Evolutionary conservation across 1,140 invertebrate species (phyloP), one percentile per base, ranked within the genome.

Genomic region (Calephelis nemesis): DNA sequence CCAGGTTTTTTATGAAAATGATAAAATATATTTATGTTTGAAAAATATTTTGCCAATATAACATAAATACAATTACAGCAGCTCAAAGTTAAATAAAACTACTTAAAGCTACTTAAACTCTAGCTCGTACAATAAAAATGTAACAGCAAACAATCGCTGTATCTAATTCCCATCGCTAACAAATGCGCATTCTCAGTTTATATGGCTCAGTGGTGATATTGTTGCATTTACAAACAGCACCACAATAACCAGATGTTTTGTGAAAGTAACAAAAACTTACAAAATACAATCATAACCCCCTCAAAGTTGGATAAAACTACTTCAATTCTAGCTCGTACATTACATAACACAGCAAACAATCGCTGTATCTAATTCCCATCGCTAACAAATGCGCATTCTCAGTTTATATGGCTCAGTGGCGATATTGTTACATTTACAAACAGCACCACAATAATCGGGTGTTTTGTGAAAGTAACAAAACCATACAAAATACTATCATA

Each of bases 381-480:
- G n/a, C n/a, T n/a, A 67, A 74, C 70, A 68, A 73, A 70, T 68
- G 67, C 47, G 72, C 65, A 67, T 54, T 69, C 65, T 45, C 50
- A 30, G 66, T 65, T 70, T 52, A 62, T 64, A 66, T 50, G 74
- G 68, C 70, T 69, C 71, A 74, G 77, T 73, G 69, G 70, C 75
- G 74, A 80, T 83, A 84, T 80, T 87, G 78, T 75, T 79, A 83
- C 79, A 85, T 85, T 84, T 77, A 76, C 79, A 85, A 84, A 84
- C 74, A 79, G 79, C 75, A 75, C 73, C 71, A 74, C 72, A 86
- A 83, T 88, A 84, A 88, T 85, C 85, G 84, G 82, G 83, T 84
- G 85, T 84, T 49, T 40, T 19, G 15, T 19, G 1, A 19, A 19
- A 19, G 15, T 19, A 1, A 4, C 3, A 30, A 30, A 30, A 30